These are phyloP conservation scores for Apteryx owenii DNA, from an alignment of 2,113 vertebrate genomes.

Conservation along the genomic window DNA sequence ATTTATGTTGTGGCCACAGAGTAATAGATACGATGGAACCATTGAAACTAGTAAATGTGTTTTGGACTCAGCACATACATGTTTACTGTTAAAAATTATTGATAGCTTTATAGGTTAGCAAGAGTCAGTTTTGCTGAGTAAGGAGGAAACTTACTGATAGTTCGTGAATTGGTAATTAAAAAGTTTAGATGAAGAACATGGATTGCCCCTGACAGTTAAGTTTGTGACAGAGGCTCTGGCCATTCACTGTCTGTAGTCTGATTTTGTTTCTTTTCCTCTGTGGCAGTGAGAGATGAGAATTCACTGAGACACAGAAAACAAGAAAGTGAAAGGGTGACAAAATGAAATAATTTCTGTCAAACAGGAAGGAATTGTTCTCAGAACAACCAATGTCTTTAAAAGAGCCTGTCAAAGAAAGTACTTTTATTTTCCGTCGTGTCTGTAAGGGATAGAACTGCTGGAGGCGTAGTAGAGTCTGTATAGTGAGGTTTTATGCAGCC, in stretches of 20 bases:
- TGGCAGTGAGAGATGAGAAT: not conserved
- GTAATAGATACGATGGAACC: not conserved
- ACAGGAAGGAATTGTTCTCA: not conserved
- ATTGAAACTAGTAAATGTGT: not conserved
- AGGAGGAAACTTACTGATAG: not conserved
- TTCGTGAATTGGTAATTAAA: not conserved
- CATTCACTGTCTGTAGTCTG: not conserved
- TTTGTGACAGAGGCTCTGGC: not conserved
- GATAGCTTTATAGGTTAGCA: not conserved
- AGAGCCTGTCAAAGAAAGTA: not conserved
- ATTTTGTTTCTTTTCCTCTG: slow-evolving; percentile 1
- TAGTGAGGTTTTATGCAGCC: not conserved
- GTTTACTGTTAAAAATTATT: slow-evolving; percentile 3
- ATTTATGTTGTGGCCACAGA: not conserved
- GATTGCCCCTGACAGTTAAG: not conserved
- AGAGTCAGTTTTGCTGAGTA: not conserved
- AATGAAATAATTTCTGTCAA: not conserved
- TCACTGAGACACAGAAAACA: not conserved
- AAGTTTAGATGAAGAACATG: not conserved
- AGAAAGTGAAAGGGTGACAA: not conserved
- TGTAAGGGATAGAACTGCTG: not conserved
- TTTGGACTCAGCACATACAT: not conserved
- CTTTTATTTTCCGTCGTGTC: not conserved
- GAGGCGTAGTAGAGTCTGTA: not conserved
- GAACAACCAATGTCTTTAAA: not conserved